phyloP scores from a whole-genome alignment of 2,888 invertebrate species.

The Synanthedon formicaeformis region DNA sequence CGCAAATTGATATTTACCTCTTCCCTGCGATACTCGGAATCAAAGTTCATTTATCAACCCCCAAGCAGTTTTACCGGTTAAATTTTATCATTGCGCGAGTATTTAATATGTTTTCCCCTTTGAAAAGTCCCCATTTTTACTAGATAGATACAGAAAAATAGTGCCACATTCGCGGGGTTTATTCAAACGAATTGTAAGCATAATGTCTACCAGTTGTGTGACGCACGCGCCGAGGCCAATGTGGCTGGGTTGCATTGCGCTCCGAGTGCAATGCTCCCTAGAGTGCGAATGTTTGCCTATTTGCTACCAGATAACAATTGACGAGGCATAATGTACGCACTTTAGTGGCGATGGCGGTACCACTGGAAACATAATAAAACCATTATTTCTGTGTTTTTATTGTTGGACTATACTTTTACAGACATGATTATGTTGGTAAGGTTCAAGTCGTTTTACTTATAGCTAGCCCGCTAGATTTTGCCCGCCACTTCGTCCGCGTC shows the following conservation, averaged over 20 bases:
- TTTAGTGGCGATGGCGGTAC: background rate
- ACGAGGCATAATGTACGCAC: slow-evolving; percentile 1
- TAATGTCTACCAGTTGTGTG: slow-evolving; percentile 12
- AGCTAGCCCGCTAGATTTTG: too few relatives aligned
- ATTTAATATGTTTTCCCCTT: too few relatives aligned
- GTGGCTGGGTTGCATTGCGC: slow-evolving; percentile 15
- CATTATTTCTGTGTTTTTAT: background rate
- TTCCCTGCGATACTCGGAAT: too few relatives aligned
- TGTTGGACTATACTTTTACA: background rate
- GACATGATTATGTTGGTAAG: background rate
- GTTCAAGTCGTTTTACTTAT: background rate
- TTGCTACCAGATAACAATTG: slow-evolving; percentile 38
- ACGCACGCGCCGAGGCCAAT: slow-evolving; percentile 30
- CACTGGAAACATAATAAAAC: background rate
- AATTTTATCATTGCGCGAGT: too few relatives aligned
- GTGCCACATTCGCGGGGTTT: too few relatives aligned
- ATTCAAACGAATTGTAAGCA: too few relatives aligned
- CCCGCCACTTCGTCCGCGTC: too few relatives aligned
- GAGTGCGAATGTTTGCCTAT: slow-evolving; percentile 33
- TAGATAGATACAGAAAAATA: too few relatives aligned
- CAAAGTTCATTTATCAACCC: too few relatives aligned
- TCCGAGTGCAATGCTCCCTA: slow-evolving; percentile 41
- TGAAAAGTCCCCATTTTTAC: too few relatives aligned
- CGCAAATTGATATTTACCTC: background rate
- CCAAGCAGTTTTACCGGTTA: too few relatives aligned